phyloP scores from a whole-genome alignment of 2,888 invertebrate genomes.

The Acleris sparsana region DNA sequence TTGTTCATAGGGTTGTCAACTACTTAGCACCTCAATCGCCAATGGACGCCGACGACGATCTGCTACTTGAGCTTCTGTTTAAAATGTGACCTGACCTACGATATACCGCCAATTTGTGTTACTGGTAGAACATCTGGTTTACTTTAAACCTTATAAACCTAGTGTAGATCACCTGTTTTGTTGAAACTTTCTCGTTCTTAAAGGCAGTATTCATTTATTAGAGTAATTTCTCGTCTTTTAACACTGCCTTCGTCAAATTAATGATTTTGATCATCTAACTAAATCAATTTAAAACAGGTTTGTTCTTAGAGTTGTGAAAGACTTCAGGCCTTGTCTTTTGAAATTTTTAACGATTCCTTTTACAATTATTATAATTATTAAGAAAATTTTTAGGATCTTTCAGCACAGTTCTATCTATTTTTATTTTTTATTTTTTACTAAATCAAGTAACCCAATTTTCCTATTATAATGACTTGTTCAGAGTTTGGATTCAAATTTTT shows the following conservation, averaged over 20 bases:
- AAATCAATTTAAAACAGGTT: conserved; percentile 54
- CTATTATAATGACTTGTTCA: conserved; percentile 74
- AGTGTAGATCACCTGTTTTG: conserved; percentile 12
- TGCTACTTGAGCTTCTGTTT: conserved; percentile 76
- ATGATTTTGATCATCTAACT: conserved; percentile 26
- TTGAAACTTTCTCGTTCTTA: conserved; percentile 8
- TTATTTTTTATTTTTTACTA: conserved; percentile 14
- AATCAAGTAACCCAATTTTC: conserved; percentile 47
- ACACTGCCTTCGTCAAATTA: conserved; percentile 22
- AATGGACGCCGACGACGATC: conserved; percentile 78
- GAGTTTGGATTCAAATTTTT: conserved; percentile 71
- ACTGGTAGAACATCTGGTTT: conserved; percentile 8
- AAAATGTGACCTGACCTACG: conserved; percentile 63
- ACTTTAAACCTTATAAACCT: conserved; percentile 13
- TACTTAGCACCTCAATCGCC: conserved; percentile 78
- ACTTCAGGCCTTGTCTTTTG: conserved; percentile 69
- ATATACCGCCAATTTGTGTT: conserved; percentile 31
- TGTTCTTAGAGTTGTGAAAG: conserved; percentile 67
- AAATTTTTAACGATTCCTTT: conserved; percentile 49
- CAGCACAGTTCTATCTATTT: conserved; percentile 20
- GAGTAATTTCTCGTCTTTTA: background rate
- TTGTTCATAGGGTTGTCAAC: conserved; percentile 67
- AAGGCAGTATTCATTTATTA: conserved; percentile 13
- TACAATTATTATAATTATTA: conserved; percentile 41
- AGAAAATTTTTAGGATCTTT: conserved; percentile 37